These are phyloP conservation scores for Prosapia bicincta DNA, from an alignment of 2,888 invertebrate species.

Conservation along the genomic window DNA sequence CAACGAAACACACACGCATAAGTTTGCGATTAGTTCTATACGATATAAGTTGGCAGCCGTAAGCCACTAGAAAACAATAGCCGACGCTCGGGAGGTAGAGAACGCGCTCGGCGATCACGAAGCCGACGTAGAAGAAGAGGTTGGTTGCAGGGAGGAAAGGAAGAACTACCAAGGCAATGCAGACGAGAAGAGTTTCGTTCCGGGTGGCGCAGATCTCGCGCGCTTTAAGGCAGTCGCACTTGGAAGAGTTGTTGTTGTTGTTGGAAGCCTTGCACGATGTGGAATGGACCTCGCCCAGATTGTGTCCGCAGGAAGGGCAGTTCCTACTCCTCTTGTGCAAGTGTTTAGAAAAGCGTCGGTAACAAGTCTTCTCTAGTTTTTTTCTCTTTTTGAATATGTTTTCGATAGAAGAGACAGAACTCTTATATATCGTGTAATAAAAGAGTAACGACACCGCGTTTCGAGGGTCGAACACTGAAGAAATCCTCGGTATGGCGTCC, in stretches of 20 bases:
- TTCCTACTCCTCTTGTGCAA: background rate
- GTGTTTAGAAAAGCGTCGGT: background rate
- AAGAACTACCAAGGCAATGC: constrained; percentile 69
- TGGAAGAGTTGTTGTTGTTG: constrained; percentile 32
- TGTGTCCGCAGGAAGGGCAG: constrained; percentile 22
- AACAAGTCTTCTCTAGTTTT: background rate
- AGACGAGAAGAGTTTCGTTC: constrained; percentile 52
- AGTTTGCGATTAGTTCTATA: constrained; percentile 8
- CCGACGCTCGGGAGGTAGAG: constrained; percentile 96
- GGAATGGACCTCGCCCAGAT: constrained; percentile 8
- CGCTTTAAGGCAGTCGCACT: constrained; percentile 30
- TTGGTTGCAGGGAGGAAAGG: constrained; percentile 96
- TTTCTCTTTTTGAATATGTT: background rate
- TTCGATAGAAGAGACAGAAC: background rate
- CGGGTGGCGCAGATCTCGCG: background rate
- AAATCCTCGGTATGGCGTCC: constrained; percentile 90
- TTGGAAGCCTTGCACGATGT: constrained; percentile 25
- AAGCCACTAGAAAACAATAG: constrained; percentile 82
- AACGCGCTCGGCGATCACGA: constrained; percentile 95
- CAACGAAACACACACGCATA: constrained; percentile 48
- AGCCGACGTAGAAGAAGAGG: constrained; percentile 96
- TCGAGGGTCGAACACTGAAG: constrained; percentile 70
- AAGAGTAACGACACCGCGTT: constrained; percentile 73
- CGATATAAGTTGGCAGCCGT: constrained; percentile 56
- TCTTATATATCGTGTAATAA: constrained; percentile 52